Evolutionary conservation across 2,113 vertebrate species (phyloP).

Genomic region (Podarcis raffonei): DNA sequence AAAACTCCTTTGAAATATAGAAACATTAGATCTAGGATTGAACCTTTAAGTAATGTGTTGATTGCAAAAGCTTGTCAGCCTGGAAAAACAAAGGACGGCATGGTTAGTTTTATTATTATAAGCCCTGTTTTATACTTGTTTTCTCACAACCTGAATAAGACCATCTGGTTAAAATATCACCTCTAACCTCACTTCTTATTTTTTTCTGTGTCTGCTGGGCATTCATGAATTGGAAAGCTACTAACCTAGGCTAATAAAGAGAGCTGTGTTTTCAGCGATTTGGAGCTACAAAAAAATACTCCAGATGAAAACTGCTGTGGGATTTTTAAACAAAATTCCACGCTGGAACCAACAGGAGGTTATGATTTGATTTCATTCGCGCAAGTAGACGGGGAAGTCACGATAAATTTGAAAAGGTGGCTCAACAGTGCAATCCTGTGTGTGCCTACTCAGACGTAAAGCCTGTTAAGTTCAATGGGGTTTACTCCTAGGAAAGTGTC

Average conservation of each 20-base stretch:
- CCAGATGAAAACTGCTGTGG: conserved; percentile 21
- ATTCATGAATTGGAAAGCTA: conserved; percentile 25
- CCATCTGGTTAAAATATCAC: conserved; percentile 26
- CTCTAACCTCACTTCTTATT: conserved; percentile 15
- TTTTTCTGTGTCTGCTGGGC: conserved; percentile 21
- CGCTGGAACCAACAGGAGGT: conserved; percentile 11
- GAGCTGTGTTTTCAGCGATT: conserved; percentile 34
- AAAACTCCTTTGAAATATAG: conserved; percentile 26
- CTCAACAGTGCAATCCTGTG: not conserved
- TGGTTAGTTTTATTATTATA: conserved; percentile 23
- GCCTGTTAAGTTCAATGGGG: too few species aligned
- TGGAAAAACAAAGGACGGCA: not conserved
- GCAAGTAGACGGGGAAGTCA: not conserved
- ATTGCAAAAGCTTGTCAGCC: not conserved
- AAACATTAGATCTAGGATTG: conserved; percentile 19
- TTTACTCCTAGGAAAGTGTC: not conserved
- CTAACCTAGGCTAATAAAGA: conserved; percentile 24
- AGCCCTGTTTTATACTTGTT: conserved; percentile 6
- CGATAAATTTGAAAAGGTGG: conserved; percentile 3
- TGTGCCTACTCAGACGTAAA: not conserved
- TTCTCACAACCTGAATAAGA: conserved; percentile 37
- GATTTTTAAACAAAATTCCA: not conserved
- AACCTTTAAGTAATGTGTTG: not conserved
- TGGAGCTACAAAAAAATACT: conserved; percentile 36
- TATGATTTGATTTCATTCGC: conserved; percentile 29